Evolutionary conservation across 2,888 invertebrate genomes (phyloP).

Genomic region (Clistopyga incitator): DNA sequence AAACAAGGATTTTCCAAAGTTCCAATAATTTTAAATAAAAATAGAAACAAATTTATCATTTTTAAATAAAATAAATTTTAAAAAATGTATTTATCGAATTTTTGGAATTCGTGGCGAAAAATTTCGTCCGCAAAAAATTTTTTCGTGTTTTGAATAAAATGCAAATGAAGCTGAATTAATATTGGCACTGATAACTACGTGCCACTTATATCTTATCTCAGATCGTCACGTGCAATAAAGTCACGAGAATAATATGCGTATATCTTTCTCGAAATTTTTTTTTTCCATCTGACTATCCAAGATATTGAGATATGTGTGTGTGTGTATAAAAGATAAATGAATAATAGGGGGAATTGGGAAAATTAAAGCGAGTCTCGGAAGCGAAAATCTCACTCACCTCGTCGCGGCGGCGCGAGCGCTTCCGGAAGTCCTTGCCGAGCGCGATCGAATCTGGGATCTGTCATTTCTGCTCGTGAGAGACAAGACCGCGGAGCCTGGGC

Average conservation of each 20-base stretch:
- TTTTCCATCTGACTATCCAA: no score
- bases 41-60: no score
- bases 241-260: conserved; percentile 47
- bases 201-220: conserved; percentile 46
- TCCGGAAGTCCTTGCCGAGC: conserved; percentile 32
- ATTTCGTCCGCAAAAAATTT: no score
- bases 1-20: no score
- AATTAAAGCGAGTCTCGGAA: background rate
- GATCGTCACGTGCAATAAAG: conserved; percentile 21
- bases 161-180: background rate
- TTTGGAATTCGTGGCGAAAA: no score
- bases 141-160: background rate
- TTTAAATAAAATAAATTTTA: no score
- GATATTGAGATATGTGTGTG: no score
- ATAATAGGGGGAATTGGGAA: background rate
- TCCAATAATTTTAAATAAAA: no score
- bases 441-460: background rate
- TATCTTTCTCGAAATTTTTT: no score
- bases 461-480: background rate
- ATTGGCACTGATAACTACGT: conserved; percentile 12
- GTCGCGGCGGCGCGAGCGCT: background rate
- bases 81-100: no score
- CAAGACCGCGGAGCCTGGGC: background rate
- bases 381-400: conserved; percentile 28
- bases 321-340: conserved; percentile 1